Evolutionary conservation across 2,113 vertebrate genomes (phyloP).

Genomic region (Oostethus manadensis): DNA sequence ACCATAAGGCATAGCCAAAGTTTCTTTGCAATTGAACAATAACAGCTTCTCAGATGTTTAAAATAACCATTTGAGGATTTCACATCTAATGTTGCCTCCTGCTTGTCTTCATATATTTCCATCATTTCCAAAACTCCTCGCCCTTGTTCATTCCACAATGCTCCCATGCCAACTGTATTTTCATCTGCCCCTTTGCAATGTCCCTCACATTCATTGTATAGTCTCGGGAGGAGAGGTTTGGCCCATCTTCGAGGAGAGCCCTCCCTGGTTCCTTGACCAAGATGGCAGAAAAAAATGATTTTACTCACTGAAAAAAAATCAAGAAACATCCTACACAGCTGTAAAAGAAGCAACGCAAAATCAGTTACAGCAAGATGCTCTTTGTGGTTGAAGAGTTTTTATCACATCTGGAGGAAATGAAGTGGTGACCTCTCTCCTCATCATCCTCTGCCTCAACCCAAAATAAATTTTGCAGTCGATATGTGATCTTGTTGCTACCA

Average conservation of each 20-base stretch:
- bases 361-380: slow-evolving; percentile 34
- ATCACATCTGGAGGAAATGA: slow-evolving; percentile 38
- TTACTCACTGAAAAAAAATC: slow-evolving; percentile 45
- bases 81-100: slow-evolving; percentile 13
- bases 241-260: slow-evolving; percentile 40
- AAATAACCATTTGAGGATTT: slow-evolving; percentile 2
- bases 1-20: neutral
- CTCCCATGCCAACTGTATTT: neutral
- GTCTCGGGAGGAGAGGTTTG: slow-evolving; percentile 29
- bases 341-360: slow-evolving; percentile 29
- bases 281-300: slow-evolving; percentile 49
- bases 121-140: neutral
- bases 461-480: slow-evolving; percentile 48
- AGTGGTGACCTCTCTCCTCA: slow-evolving; percentile 53
- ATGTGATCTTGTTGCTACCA: slow-evolving; percentile 51
- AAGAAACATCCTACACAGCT: slow-evolving; percentile 34
- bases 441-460: slow-evolving; percentile 42
- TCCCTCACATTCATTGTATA: slow-evolving; percentile 16
- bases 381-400: slow-evolving; percentile 39
- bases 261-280: slow-evolving; percentile 38
- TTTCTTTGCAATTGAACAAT: neutral
- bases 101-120: slow-evolving; percentile 6
- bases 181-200: neutral
- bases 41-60: neutral
- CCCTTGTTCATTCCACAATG: neutral